These are phyloP conservation scores for Reinhardtius hippoglossoides DNA, from an alignment of 2,113 vertebrate species.

Conservation along the genomic window DNA sequence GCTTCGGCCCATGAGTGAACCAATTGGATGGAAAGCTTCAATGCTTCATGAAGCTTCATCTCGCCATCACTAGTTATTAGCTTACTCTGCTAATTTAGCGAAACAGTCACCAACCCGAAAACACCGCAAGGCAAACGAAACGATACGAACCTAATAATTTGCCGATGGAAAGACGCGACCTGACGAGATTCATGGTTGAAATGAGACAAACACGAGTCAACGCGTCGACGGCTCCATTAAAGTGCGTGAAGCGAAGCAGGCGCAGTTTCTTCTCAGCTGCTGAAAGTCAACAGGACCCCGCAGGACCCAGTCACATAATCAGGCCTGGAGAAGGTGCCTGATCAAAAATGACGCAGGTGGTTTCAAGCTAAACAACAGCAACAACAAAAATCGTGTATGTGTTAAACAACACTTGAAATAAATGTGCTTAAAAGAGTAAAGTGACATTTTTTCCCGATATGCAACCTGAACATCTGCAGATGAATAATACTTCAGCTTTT, in stretches of 20 bases:
- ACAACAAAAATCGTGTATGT: too few relatives aligned
- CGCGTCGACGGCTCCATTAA: not conserved
- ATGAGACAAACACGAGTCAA: too few relatives aligned
- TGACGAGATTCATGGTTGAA: constrained; percentile 70
- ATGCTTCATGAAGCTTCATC: too few relatives aligned
- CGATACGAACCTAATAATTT: constrained; percentile 70
- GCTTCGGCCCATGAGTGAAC: too few relatives aligned
- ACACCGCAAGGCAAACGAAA: not conserved
- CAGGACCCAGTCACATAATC: constrained; percentile 1
- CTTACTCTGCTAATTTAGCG: not conserved
- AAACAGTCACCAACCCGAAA: not conserved
- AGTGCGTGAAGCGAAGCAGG: not conserved
- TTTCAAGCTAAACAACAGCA: too few relatives aligned
- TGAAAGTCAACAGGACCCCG: constrained; percentile 59
- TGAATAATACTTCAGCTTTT: too few relatives aligned
- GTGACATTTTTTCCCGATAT: too few relatives aligned
- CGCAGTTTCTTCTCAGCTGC: not conserved
- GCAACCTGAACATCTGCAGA: too few relatives aligned
- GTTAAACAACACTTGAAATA: too few relatives aligned
- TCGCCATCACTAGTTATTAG: too few relatives aligned
- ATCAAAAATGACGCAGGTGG: constrained; percentile 2
- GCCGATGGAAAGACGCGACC: constrained; percentile 36
- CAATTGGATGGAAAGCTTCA: too few relatives aligned
- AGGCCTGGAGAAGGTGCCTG: constrained; percentile 26
- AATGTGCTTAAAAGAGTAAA: too few relatives aligned